A percentile compares a stretch with the other conserved stretches of the same genome.
Conservation (phyloP, 2,797 vertebrate species). For the Poeciliopsis infans region DNA sequence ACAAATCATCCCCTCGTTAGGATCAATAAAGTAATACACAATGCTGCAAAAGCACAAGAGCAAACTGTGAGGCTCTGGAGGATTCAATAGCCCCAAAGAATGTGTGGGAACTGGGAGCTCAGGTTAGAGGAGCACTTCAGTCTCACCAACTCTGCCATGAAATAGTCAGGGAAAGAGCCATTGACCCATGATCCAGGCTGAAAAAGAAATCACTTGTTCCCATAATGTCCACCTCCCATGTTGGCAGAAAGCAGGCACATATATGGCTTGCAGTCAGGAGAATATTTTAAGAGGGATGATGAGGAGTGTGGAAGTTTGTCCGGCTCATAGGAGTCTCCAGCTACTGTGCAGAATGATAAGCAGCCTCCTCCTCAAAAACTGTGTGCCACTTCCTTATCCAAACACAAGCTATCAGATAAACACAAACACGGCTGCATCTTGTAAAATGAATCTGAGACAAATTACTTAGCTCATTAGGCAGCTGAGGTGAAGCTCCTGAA, state of each 20-base stretch:
- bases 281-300: slow-evolving; percentile 46
- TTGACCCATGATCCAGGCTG: slow-evolving; percentile 80
- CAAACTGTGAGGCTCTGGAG: slow-evolving; percentile 66
- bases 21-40: slow-evolving; percentile 82
- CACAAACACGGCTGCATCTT: slow-evolving; percentile 65
- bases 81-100: slow-evolving; percentile 69
- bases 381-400: slow-evolving; percentile 31
- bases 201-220: slow-evolving; percentile 78
- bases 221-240: slow-evolving; percentile 73
- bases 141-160: slow-evolving; percentile 76
- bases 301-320: slow-evolving; percentile 48
- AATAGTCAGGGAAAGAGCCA: slow-evolving; percentile 74
- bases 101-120: slow-evolving; percentile 75
- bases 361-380: slow-evolving; percentile 22
- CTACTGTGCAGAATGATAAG: slow-evolving; percentile 59
- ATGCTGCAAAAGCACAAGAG: slow-evolving; percentile 73
- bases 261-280: slow-evolving; percentile 33
- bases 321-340: slow-evolving; percentile 60
- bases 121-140: slow-evolving; percentile 67
- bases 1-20: slow-evolving; percentile 74
- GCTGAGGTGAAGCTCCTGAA: slow-evolving; percentile 67
- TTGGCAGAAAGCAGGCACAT: slow-evolving; percentile 56
- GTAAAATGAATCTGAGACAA: slow-evolving; percentile 66
- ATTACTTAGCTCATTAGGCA: slow-evolving; percentile 69
- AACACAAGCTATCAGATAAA: slow-evolving; percentile 63